Percentiles rank a stretch among this genome's conserved stretches.
These are phyloP conservation scores for Stenoptilia bipunctidactyla DNA, from an alignment of 2,888 invertebrate species.

Conservation along the genomic window DNA sequence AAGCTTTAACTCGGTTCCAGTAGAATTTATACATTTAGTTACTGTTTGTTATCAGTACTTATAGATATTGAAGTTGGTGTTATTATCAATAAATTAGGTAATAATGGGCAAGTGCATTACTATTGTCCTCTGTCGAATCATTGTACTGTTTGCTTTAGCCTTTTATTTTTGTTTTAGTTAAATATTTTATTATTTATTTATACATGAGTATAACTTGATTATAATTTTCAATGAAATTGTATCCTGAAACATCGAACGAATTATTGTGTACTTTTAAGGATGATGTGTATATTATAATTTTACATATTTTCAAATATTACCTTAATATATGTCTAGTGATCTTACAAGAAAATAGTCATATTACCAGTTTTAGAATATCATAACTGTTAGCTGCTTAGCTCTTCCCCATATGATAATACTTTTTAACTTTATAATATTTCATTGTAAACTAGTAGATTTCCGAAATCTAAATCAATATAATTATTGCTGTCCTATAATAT, in stretches of 20 bases:
- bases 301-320: constrained; percentile 21
- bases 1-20: constrained; percentile 72
- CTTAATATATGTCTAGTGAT: constrained; percentile 25
- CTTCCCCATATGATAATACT: constrained; percentile 50
- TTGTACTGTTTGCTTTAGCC: constrained; percentile 64
- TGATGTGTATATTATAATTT: constrained; percentile 26
- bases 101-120: constrained; percentile 69
- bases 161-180: constrained; percentile 66
- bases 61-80: constrained; percentile 67
- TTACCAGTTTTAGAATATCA: constrained; percentile 48
- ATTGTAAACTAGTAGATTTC: constrained; percentile 59
- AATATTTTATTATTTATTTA: constrained; percentile 72
- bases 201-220: constrained; percentile 43
- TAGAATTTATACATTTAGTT: constrained; percentile 68
- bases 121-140: constrained; percentile 62
- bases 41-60: constrained; percentile 69
- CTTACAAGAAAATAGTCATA: constrained; percentile 29
- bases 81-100: constrained; percentile 69
- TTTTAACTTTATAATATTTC: constrained; percentile 50
- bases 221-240: constrained; percentile 29
- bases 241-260: constrained; percentile 42
- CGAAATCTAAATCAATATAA: constrained; percentile 51
- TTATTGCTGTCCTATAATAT: constrained; percentile 58
- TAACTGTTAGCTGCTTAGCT: constrained; percentile 44
- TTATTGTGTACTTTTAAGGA: constrained; percentile 22